phyloP scores from a whole-genome alignment of 2,888 invertebrate species.

The Desoria tigrina region DNA sequence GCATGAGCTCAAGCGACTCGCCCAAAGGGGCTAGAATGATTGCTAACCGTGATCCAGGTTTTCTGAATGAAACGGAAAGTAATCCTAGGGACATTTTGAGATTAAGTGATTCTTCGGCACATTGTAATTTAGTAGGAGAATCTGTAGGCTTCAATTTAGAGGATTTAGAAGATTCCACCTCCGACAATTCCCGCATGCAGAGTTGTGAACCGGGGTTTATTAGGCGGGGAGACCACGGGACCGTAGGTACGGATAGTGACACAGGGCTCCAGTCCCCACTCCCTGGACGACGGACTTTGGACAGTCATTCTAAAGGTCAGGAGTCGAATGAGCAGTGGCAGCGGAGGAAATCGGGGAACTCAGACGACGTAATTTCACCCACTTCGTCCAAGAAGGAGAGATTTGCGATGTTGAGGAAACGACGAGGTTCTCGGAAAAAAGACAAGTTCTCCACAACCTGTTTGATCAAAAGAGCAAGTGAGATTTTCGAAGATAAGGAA shows the following conservation, averaged over 20 bases:
- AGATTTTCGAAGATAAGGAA: slow-evolving; percentile 29
- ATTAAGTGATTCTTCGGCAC: too few species aligned
- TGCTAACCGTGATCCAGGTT: too few species aligned
- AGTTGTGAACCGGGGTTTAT: background rate
- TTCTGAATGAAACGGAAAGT: too few species aligned
- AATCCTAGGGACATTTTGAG: too few species aligned
- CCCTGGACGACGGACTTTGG: background rate
- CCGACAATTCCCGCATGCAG: slow-evolving; percentile 17
- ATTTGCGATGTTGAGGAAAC: slow-evolving; percentile 36
- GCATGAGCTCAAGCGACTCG: too few species aligned
- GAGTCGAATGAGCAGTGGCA: background rate
- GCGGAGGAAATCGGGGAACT: background rate
- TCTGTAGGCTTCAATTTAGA: slow-evolving; percentile 3
- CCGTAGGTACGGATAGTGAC: slow-evolving; percentile 11
- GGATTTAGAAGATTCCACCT: slow-evolving; percentile 25
- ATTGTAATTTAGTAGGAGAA: background rate
- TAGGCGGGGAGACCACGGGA: background rate
- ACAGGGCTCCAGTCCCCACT: slow-evolving; percentile 2
- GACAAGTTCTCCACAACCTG: slow-evolving; percentile 51
- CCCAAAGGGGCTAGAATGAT: too few species aligned
- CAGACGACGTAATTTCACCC: background rate
- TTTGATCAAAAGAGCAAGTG: slow-evolving; percentile 48
- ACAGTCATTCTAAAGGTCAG: background rate
- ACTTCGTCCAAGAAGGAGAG: background rate
- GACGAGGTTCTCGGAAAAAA: slow-evolving; percentile 46